phyloP scores from a whole-genome alignment of 2,888 invertebrate genomes.

The Ganaspis brasiliensis region DNA sequence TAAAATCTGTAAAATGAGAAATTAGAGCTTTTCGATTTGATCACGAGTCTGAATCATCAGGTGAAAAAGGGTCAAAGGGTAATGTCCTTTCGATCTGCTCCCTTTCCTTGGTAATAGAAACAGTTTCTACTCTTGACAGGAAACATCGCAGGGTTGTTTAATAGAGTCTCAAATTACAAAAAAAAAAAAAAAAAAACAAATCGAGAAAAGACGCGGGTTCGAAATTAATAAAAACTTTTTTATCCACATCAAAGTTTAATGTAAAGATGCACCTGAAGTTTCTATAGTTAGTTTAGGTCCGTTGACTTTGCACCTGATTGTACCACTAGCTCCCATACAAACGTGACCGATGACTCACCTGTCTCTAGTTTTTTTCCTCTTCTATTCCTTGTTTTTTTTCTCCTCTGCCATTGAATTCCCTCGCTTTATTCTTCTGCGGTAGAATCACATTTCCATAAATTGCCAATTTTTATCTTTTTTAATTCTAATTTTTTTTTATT shows the following conservation, averaged over 20 bases:
- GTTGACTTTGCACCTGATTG: constrained; percentile 74
- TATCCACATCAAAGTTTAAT: background rate
- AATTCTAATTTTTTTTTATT: background rate
- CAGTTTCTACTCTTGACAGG: background rate
- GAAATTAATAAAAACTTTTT: background rate
- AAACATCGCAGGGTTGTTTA: no score
- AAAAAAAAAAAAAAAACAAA: no score
- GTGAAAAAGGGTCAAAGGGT: constrained; percentile 40
- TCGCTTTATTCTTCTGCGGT: background rate
- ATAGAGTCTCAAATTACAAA: no score
- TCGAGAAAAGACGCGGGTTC: background rate
- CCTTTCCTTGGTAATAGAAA: constrained; percentile 33
- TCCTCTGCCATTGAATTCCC: background rate
- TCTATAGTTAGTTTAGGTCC: constrained; percentile 60
- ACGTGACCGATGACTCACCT: constrained; percentile 63
- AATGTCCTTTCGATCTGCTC: constrained; percentile 38
- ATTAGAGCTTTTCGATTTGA: constrained; percentile 4
- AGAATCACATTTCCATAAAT: background rate
- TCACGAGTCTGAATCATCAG: constrained; percentile 18
- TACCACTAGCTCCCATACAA: constrained; percentile 63
- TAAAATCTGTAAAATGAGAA: background rate
- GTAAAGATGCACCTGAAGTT: constrained; percentile 21
- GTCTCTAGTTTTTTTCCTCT: constrained; percentile 46
- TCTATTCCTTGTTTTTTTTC: constrained; percentile 39
- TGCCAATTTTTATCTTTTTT: background rate